Conservation (phyloP, 2,888 invertebrate species). For the Aleiodes testaceus region DNA sequence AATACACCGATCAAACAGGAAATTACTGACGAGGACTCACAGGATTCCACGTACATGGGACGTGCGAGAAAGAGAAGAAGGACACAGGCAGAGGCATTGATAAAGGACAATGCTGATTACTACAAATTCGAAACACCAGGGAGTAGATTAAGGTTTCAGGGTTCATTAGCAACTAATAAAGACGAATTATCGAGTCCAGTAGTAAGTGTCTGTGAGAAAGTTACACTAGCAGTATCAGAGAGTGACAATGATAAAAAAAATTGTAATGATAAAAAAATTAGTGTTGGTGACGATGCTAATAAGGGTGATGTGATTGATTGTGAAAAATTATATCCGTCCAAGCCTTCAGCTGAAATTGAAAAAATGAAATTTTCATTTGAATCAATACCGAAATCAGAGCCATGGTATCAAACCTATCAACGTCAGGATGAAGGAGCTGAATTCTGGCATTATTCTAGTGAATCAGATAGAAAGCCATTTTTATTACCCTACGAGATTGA, state of each 20-base stretch:
- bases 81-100: conserved; percentile 77
- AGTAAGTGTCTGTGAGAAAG: conserved; percentile 44
- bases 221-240: conserved; percentile 57
- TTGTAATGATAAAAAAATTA: background rate
- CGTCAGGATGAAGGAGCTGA: conserved; percentile 84
- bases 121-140: conserved; percentile 75
- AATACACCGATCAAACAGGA: conserved; percentile 59
- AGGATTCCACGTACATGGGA: conserved; percentile 62
- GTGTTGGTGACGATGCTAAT: background rate
- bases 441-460: conserved; percentile 76
- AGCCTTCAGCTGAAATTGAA: conserved; percentile 74
- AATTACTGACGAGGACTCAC: conserved; percentile 64
- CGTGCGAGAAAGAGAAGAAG: conserved; percentile 72
- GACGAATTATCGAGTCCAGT: conserved; percentile 59
- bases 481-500: conserved; percentile 85
- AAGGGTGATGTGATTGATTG: conserved; percentile 35
- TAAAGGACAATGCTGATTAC: conserved; percentile 77
- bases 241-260: background rate
- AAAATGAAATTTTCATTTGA: conserved; percentile 85
- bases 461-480: conserved; percentile 78
- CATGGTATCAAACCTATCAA: conserved; percentile 86
- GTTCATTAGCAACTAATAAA: conserved; percentile 70
- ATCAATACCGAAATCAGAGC: conserved; percentile 81
- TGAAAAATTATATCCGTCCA: conserved; percentile 65
- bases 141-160: conserved; percentile 73